Conservation (phyloP, 2,797 vertebrate species). For the Smutsia gigantea region DNA sequence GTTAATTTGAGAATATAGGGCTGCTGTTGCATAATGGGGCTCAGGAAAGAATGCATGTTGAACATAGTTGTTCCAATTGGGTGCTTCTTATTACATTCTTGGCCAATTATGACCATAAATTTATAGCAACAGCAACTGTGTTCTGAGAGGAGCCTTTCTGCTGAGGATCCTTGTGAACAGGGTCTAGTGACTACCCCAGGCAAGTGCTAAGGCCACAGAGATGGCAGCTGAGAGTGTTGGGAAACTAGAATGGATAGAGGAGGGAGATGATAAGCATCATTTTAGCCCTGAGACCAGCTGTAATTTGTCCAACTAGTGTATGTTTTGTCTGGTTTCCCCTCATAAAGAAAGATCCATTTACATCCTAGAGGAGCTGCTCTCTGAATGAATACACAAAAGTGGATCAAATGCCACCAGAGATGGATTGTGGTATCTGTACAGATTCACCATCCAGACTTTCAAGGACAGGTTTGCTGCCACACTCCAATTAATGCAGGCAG, state of each 20-base stretch:
- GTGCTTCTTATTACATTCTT: neutral
- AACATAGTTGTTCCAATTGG: neutral
- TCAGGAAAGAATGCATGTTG: neutral
- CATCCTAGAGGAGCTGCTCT: neutral
- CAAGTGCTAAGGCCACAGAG: neutral
- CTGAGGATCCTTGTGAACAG: neutral
- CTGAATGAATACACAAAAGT: neutral
- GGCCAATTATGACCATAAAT: neutral
- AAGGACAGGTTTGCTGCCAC: neutral
- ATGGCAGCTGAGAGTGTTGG: neutral
- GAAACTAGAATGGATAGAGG: neutral
- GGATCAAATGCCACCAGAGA: neutral
- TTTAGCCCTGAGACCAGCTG: neutral
- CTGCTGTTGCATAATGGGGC: neutral
- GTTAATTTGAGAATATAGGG: neutral
- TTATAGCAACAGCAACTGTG: neutral
- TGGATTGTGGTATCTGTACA: neutral
- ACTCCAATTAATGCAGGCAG: neutral
- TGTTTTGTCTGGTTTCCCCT: neutral
- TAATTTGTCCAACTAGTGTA: neutral
- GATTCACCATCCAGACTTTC: neutral
- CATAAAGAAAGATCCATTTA: neutral
- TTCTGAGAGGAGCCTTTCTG: neutral
- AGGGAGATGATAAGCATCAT: neutral
- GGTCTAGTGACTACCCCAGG: neutral